phyloP scores from a whole-genome alignment of 37 sponge, comb jelly and placozoan genomes.

The Ephydatia muelleri region DNA sequence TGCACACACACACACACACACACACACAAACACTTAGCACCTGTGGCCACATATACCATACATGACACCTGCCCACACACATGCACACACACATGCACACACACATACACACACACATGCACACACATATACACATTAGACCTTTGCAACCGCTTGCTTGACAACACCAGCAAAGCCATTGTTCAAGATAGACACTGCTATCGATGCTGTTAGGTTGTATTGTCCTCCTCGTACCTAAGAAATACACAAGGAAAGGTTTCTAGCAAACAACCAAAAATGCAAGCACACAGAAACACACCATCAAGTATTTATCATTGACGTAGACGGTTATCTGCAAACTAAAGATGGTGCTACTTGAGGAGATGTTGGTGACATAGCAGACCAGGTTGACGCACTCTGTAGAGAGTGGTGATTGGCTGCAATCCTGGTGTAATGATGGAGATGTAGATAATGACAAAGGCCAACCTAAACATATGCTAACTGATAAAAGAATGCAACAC shows the following conservation, averaged over 20 bases:
- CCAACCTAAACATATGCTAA: no score
- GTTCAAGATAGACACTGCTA: no score
- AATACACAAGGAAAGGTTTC: background rate
- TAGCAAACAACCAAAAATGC: conserved; percentile 2
- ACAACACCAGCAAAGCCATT: no score
- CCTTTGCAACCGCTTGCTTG: background rate
- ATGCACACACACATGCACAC: conserved; percentile 30
- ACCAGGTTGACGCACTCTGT: no score
- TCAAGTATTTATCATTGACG: background rate
- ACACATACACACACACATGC: conserved; percentile 33
- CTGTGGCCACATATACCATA: background rate
- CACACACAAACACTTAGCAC: conserved; percentile 28
- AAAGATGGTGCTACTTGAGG: no score
- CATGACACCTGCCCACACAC: background rate
- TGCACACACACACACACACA: conserved; percentile 33
- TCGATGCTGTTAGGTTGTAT: no score
- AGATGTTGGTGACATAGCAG: no score
- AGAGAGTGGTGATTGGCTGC: background rate
- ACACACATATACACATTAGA: conserved; percentile 28
- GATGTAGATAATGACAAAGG: no score
- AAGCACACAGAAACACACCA: conserved; percentile 31
- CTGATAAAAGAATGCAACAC: no score
- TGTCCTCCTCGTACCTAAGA: no score
- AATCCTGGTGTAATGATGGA: no score
- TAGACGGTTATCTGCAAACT: background rate